Conservation (phyloP, 1,140 invertebrate species). For the Bombus soroeensis region DNA sequence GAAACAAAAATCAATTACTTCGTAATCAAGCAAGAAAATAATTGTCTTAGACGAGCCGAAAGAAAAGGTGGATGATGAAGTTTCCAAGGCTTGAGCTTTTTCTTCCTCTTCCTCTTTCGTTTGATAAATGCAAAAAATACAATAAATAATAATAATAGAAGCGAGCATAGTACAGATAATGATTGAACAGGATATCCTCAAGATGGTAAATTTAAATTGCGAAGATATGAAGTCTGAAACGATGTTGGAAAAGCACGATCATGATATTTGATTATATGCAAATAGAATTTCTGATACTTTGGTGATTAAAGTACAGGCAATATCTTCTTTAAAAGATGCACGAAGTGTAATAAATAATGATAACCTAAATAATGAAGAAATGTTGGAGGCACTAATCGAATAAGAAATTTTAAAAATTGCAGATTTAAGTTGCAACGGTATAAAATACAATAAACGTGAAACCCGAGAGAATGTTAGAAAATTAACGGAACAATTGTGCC, state of each 20-base stretch:
- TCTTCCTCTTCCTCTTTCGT: background rate
- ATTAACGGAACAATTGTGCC: background rate
- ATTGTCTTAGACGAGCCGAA: background rate
- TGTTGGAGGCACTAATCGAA: background rate
- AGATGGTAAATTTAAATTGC: background rate
- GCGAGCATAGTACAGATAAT: too few species aligned
- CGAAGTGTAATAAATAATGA: background rate
- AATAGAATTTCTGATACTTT: too few species aligned
- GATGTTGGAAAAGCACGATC: too few species aligned
- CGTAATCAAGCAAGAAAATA: background rate
- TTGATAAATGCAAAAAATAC: background rate
- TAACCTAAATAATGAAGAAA: background rate
- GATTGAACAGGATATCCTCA: background rate
- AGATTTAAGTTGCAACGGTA: background rate
- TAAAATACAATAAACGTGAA: background rate
- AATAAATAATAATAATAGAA: background rate
- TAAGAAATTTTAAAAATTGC: background rate
- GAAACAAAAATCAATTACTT: slow-evolving; percentile 7
- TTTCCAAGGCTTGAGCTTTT: background rate
- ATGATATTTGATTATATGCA: background rate
- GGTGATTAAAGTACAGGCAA: too few species aligned
- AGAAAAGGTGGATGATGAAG: background rate
- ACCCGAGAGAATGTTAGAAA: background rate
- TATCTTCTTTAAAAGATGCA: too few species aligned
- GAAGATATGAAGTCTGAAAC: too few species aligned